A percentile compares a stretch with the other conserved stretches of the same genome.
Evolutionary conservation across 2,797 vertebrate genomes (phyloP).

Genomic region (Eurystomus glaucurus): DNA sequence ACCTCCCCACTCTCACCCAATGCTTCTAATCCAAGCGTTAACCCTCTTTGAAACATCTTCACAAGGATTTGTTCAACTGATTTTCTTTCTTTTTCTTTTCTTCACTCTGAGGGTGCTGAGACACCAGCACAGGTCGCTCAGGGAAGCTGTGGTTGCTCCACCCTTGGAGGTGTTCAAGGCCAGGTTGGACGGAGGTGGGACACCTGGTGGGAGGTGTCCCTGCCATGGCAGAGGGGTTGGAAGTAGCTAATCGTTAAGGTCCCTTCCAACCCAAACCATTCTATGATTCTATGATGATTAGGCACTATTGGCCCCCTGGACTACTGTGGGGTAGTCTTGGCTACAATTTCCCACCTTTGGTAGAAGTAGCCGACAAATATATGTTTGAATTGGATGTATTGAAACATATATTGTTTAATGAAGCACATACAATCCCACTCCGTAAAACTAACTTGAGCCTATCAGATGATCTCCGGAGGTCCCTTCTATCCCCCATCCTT

Average conservation of each 20-base stretch:
- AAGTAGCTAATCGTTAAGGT: too few species aligned
- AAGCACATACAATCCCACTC: background rate
- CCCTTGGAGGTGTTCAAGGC: too few species aligned
- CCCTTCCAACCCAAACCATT: too few species aligned
- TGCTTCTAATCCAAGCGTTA: background rate
- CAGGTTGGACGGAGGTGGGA: too few species aligned
- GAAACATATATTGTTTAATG: background rate
- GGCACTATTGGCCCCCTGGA: background rate
- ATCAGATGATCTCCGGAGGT: background rate
- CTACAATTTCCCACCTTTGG: background rate
- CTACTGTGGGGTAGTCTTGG: background rate
- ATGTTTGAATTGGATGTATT: rapidly evolving
- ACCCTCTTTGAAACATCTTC: background rate
- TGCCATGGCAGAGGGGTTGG: too few species aligned
- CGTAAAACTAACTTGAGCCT: background rate
- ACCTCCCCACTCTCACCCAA: background rate
- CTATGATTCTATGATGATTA: background rate
- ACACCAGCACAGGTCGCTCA: too few species aligned
- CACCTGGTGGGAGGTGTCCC: too few species aligned
- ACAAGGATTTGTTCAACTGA: background rate
- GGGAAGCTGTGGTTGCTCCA: too few species aligned
- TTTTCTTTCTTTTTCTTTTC: too few species aligned
- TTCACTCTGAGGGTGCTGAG: too few species aligned
- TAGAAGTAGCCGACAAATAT: background rate
- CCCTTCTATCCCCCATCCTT: too few species aligned